These are phyloP conservation scores for Eristalinus aeneus DNA, from an alignment of 2,888 invertebrate species.

Conservation along the genomic window DNA sequence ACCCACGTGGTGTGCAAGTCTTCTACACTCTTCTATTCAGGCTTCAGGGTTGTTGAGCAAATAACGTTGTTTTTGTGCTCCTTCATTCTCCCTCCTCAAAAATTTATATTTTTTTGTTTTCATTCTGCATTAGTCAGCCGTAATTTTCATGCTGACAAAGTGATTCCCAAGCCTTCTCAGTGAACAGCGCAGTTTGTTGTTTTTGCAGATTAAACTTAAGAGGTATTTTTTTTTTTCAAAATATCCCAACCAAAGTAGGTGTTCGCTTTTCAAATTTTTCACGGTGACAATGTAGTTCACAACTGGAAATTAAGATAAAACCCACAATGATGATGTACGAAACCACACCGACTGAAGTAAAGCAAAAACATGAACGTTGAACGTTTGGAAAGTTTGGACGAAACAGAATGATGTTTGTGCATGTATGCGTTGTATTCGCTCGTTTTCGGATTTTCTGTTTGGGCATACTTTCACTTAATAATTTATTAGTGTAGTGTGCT, in stretches of 20 bases:
- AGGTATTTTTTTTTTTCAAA: slow-evolving; percentile 21
- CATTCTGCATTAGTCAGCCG: slow-evolving; percentile 42
- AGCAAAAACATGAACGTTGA: not conserved
- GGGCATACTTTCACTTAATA: slow-evolving; percentile 62
- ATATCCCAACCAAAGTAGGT: not conserved
- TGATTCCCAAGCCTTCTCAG: not conserved
- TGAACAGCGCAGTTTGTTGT: not conserved
- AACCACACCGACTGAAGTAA: not conserved
- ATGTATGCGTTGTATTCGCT: slow-evolving; percentile 15
- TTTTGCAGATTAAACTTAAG: slow-evolving; percentile 1
- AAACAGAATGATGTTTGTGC: slow-evolving; percentile 26
- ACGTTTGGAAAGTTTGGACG: slow-evolving; percentile 32
- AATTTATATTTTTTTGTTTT: not conserved
- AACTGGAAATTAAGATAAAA: not conserved
- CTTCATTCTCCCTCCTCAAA: not conserved
- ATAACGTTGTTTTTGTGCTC: not conserved
- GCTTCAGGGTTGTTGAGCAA: not conserved
- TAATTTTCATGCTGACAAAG: not conserved
- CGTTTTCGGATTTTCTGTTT: slow-evolving; percentile 42
- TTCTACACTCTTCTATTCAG: slow-evolving; percentile 36
- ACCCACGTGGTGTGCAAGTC: slow-evolving; percentile 30
- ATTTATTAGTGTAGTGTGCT: slow-evolving; percentile 40
- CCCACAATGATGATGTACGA: not conserved
- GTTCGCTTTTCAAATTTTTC: not conserved
- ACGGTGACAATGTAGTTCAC: not conserved